A percentile compares a stretch with the other conserved stretches of the same genome.
These are phyloP conservation scores for Halisarca cf. caerulea DNA, from an alignment of 37 sponge, comb jelly and placozoan species.

Conservation along the genomic window DNA sequence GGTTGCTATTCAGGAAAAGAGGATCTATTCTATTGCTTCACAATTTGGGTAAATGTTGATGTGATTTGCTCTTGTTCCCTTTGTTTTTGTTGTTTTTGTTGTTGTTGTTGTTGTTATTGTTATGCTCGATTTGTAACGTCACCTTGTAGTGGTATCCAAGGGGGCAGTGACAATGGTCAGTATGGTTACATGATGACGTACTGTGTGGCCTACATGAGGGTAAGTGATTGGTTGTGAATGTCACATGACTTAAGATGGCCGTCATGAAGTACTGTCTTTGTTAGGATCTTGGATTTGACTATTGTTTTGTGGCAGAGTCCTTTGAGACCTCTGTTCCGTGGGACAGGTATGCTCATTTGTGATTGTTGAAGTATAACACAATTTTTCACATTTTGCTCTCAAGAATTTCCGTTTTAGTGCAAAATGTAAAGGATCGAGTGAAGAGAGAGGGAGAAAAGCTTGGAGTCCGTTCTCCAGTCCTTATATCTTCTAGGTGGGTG, in stretches of 20 bases:
- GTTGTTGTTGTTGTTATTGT: background rate
- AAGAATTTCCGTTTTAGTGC: slow-evolving; percentile 68
- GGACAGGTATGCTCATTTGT: slow-evolving; percentile 69
- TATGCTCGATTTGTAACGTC: no score
- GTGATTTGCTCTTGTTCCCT: background rate
- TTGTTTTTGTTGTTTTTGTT: background rate
- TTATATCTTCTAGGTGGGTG: slow-evolving; percentile 62
- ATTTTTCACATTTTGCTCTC: background rate
- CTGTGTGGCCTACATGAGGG: slow-evolving; percentile 88
- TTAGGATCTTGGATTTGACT: slow-evolving; percentile 90
- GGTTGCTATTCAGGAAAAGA: slow-evolving; percentile 70
- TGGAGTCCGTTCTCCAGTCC: slow-evolving; percentile 29
- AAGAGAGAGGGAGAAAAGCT: slow-evolving; percentile 46
- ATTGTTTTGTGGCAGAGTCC: slow-evolving; percentile 77
- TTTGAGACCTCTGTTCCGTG: slow-evolving; percentile 98
- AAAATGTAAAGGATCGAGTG: slow-evolving; percentile 79
- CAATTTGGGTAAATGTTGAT: slow-evolving; percentile 58
- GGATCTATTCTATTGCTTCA: slow-evolving; percentile 69
- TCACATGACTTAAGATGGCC: background rate
- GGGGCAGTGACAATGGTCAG: slow-evolving; percentile 92
- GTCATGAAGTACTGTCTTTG: background rate
- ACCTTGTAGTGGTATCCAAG: slow-evolving; percentile 77
- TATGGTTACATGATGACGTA: slow-evolving; percentile 90
- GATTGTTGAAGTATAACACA: background rate
- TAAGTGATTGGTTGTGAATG: slow-evolving; percentile 28